These are phyloP conservation scores for Agrenia bidenticulata DNA, from an alignment of 2,888 invertebrate species.

Conservation along the genomic window DNA sequence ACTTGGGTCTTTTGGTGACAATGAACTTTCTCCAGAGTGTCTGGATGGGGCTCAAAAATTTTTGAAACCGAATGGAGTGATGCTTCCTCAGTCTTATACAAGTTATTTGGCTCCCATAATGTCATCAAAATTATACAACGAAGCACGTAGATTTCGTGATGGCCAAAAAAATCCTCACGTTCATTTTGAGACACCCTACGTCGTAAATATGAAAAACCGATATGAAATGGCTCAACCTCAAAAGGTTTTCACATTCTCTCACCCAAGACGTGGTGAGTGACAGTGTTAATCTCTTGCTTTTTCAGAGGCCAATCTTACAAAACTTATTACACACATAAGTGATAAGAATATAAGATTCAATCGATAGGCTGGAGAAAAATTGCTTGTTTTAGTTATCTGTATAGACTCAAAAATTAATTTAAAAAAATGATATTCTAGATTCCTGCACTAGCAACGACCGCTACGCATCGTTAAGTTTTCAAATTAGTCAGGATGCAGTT, in stretches of 20 bases:
- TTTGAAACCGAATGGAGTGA: conserved; percentile 81
- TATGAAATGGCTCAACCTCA: conserved; percentile 73
- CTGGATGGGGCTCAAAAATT: conserved; percentile 89
- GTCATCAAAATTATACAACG: conserved; percentile 81
- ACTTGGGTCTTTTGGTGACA: conserved; percentile 96
- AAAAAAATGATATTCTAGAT: too few species aligned
- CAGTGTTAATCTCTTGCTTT: too few species aligned
- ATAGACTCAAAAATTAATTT: too few species aligned
- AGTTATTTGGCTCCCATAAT: conserved; percentile 92
- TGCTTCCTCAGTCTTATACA: conserved; percentile 85
- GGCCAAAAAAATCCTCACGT: conserved; percentile 61
- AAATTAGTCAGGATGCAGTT: conserved; percentile 71
- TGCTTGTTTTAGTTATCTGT: too few species aligned
- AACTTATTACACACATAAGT: too few species aligned
- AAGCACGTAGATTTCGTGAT: conserved; percentile 62
- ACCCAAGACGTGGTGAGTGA: conserved; percentile 73
- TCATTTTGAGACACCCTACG: conserved; percentile 81
- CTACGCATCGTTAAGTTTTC: conserved; percentile 68
- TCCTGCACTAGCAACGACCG: conserved; percentile 59
- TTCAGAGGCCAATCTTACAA: too few species aligned
- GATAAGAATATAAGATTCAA: neutral
- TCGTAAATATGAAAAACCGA: conserved; percentile 85
- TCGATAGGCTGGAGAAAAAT: too few species aligned
- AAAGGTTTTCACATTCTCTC: conserved; percentile 80
- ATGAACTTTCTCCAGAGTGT: conserved; percentile 97